Conservation (phyloP, 2,797 vertebrate species). For the Labeo calbasu region DNA sequence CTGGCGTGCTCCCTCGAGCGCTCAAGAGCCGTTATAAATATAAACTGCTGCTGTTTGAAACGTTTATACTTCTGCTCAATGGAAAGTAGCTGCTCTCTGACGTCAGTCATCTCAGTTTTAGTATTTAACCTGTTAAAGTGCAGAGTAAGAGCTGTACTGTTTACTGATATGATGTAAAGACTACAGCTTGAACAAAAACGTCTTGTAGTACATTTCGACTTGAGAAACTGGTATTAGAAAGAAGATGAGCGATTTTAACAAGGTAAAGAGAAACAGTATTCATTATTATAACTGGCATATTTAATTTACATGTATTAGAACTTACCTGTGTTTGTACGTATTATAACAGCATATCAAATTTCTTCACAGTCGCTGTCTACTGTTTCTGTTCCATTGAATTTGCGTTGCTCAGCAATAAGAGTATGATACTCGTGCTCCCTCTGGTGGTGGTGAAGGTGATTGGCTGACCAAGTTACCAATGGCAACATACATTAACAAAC, state of each 20-base stretch:
- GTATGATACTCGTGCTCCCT: neutral
- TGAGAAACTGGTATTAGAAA: neutral
- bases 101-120: constrained; percentile 71
- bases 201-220: neutral
- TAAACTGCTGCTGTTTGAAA: constrained; percentile 83
- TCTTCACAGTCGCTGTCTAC: neutral
- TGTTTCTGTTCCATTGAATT: neutral
- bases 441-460: neutral
- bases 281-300: neutral
- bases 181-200: neutral
- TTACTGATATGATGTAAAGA: neutral
- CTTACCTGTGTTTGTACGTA: neutral
- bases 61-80: constrained; percentile 73
- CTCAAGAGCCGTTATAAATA: constrained; percentile 76
- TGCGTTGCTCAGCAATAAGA: neutral
- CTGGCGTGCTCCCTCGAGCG: constrained; percentile 73
- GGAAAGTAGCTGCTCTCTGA: constrained; percentile 68
- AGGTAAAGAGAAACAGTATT: neutral
- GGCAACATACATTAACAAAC: constrained; percentile 33
- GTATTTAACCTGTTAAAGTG: neutral
- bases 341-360: neutral
- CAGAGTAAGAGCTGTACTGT: neutral
- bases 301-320: neutral
- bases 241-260: neutral
- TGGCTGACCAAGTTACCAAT: constrained; percentile 38